Evolutionary conservation across 1,140 invertebrate genomes (phyloP).

Genomic region (Drosophila bipectinata): DNA sequence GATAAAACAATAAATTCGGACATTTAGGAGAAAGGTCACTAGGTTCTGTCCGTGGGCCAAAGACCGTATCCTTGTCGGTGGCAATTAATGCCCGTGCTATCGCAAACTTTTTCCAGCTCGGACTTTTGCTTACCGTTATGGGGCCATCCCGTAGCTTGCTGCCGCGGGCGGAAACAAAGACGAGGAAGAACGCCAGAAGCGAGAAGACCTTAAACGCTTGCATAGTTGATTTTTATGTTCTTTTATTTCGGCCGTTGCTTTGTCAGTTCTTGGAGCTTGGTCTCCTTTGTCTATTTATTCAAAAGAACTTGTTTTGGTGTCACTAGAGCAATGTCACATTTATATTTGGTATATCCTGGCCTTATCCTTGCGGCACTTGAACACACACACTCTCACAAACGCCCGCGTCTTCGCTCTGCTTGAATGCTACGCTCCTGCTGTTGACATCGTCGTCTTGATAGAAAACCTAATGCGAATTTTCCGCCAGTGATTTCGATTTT

Average conservation of each 20-base stretch:
- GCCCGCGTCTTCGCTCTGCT: conserved; percentile 63
- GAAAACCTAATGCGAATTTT: conserved; percentile 84
- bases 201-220: conserved; percentile 60
- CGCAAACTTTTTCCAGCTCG: conserved; percentile 14
- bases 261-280: background rate
- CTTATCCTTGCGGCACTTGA: conserved; percentile 39
- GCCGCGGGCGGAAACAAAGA: conserved; percentile 57
- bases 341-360: conserved; percentile 50
- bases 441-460: conserved; percentile 83
- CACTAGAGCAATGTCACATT: conserved; percentile 33
- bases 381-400: conserved; percentile 55
- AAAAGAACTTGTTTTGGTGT: conserved; percentile 5
- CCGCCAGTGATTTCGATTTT: conserved; percentile 80
- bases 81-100: conserved; percentile 28
- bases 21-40: conserved; percentile 8
- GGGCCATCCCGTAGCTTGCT: conserved; percentile 40
- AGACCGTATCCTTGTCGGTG: conserved; percentile 40
- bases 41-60: conserved; percentile 3
- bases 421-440: conserved; percentile 51
- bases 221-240: conserved; percentile 33
- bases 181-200: conserved; percentile 54
- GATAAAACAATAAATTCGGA: conserved; percentile 33
- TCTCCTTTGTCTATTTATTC: background rate
- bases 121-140: conserved; percentile 59
- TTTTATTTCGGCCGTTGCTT: conserved; percentile 13